phyloP scores from a whole-genome alignment of 1,140 invertebrate genomes.

The Cherax quadricarinatus region DNA sequence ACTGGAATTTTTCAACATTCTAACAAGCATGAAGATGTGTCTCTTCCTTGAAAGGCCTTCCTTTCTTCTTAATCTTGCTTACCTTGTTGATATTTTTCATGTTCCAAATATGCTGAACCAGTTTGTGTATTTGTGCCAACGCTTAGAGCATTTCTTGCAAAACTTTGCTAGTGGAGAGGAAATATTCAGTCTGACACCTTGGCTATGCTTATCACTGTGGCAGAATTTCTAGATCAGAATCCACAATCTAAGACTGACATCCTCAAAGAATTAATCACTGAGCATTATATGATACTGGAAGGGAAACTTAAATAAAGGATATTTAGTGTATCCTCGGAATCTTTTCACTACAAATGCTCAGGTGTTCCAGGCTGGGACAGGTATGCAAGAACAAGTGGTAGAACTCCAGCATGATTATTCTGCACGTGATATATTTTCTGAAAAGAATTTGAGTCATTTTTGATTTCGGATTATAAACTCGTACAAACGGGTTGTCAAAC shows the following conservation, averaged over 20 bases:
- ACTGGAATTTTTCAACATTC: conserved; percentile 8
- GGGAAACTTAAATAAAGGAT: neutral
- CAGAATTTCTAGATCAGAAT: neutral
- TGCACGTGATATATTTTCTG: conserved; percentile 23
- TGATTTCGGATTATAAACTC: too few relatives aligned
- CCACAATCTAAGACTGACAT: neutral
- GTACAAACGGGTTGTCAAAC: too few relatives aligned
- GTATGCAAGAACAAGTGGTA: conserved; percentile 30
- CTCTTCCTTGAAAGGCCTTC: neutral
- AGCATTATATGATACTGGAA: too few relatives aligned
- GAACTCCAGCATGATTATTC: conserved; percentile 27
- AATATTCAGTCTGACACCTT: too few relatives aligned
- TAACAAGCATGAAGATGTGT: conserved; percentile 36
- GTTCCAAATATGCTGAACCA: neutral
- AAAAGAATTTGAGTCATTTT: neutral
- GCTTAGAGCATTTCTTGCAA: too few relatives aligned
- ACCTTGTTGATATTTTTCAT: conserved; percentile 27
- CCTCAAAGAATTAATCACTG: neutral
- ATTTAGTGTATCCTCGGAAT: neutral
- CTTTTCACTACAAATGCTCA: conserved; percentile 26
- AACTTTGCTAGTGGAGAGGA: too few relatives aligned
- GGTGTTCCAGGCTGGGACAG: conserved; percentile 19
- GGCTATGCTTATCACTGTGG: too few relatives aligned
- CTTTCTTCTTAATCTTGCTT: too few relatives aligned
- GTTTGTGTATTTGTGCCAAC: neutral